Percentiles rank a stretch among this genome's conserved stretches.
Evolutionary conservation across 2,888 invertebrate genomes (phyloP).

Genomic region (Torymus auratus): DNA sequence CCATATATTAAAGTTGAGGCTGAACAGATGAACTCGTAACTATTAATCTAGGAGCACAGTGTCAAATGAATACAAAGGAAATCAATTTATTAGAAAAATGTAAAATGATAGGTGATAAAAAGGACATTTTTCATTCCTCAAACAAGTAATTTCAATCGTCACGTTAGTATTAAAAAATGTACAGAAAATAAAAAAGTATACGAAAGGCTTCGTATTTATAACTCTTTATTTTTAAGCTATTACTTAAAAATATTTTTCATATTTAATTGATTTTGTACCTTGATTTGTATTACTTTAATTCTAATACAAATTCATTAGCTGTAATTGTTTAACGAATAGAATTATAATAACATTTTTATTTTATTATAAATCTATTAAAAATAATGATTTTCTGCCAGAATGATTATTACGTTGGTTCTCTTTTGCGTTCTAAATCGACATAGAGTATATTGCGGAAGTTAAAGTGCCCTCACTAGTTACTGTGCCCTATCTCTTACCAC

Average conservation of each 20-base stretch:
- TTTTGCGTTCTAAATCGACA: too few relatives aligned
- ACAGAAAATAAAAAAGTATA: conserved; percentile 16
- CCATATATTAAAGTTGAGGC: neutral
- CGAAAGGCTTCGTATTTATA: neutral
- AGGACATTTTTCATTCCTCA: conserved; percentile 2
- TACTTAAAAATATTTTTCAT: neutral
- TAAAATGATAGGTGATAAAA: conserved; percentile 19
- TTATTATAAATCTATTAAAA: too few relatives aligned
- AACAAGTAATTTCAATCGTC: neutral
- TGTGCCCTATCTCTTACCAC: too few relatives aligned
- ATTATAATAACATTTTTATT: too few relatives aligned
- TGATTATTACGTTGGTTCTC: too few relatives aligned
- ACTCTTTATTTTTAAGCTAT: neutral
- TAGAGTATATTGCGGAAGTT: too few relatives aligned
- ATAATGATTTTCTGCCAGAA: too few relatives aligned
- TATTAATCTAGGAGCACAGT: conserved; percentile 24
- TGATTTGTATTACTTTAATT: too few relatives aligned
- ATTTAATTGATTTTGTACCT: neutral
- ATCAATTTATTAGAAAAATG: conserved; percentile 21
- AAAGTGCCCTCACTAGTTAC: too few relatives aligned
- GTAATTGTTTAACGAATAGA: too few relatives aligned
- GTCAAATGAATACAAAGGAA: conserved; percentile 10
- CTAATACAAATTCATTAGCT: too few relatives aligned
- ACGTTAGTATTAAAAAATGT: conserved; percentile 2
- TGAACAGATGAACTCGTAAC: conserved; percentile 13